These are phyloP conservation scores for Diachasma alloeum DNA, from an alignment of 1,140 invertebrate genomes.

Conservation along the genomic window DNA sequence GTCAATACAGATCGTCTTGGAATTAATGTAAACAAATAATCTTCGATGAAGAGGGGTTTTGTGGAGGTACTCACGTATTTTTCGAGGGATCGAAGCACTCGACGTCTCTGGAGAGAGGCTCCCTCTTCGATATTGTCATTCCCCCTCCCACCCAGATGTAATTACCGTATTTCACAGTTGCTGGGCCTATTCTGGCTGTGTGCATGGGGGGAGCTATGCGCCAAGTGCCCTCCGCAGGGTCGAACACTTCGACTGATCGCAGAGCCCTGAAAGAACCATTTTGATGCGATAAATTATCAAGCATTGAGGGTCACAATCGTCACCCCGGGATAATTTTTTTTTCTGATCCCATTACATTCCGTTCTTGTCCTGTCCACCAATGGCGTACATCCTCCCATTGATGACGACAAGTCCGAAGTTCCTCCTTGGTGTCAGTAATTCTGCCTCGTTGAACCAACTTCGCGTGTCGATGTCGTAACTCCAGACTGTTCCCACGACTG, in stretches of 20 bases:
- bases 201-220: conserved; percentile 66
- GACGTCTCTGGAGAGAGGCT: conserved; percentile 65
- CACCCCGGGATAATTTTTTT: background rate
- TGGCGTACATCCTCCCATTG: conserved; percentile 68
- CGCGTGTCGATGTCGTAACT: conserved; percentile 69
- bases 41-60: background rate
- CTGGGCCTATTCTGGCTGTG: conserved; percentile 67
- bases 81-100: conserved; percentile 70
- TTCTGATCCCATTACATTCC: conserved; percentile 59
- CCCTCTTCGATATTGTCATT: conserved; percentile 67
- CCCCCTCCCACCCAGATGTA: conserved; percentile 74
- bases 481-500: conserved; percentile 69
- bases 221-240: conserved; percentile 66
- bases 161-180: conserved; percentile 67
- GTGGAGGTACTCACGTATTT: conserved; percentile 62
- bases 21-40: too few relatives aligned
- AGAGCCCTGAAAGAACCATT: conserved; percentile 54
- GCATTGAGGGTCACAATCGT: too few relatives aligned
- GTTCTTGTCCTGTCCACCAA: conserved; percentile 71
- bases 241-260: conserved; percentile 68
- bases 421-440: conserved; percentile 65
- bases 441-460: conserved; percentile 69
- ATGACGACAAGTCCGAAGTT: conserved; percentile 70
- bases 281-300: too few relatives aligned
- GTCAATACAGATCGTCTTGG: too few relatives aligned